Conservation (phyloP, 1,140 invertebrate genomes). For the Musca domestica region DNA sequence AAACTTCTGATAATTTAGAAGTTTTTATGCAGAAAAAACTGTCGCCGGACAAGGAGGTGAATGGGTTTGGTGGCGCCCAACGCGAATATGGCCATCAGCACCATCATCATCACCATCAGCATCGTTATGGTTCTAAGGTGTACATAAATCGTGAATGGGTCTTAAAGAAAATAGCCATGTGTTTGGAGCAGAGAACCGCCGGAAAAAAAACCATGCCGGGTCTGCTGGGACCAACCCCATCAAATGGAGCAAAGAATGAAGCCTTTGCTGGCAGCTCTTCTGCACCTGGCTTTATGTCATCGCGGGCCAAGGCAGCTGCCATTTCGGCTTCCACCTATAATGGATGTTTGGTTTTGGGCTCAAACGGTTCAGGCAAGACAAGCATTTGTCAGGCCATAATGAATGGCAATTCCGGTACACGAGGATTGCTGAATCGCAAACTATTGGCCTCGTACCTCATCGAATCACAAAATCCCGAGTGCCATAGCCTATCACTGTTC, state of each 20-base stretch:
- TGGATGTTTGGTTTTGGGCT: conserved; percentile 50
- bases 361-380: conserved; percentile 78
- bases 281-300: conserved; percentile 32
- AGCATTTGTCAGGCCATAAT: conserved; percentile 66
- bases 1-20: conserved; percentile 47
- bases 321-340: conserved; percentile 48
- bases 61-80: conserved; percentile 36
- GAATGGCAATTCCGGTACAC: conserved; percentile 52
- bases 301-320: conserved; percentile 44
- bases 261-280: background rate
- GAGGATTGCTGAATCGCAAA: conserved; percentile 66
- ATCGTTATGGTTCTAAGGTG: conserved; percentile 30
- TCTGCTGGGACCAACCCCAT: conserved; percentile 33
- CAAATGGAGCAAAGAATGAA: conserved; percentile 23
- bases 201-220: conserved; percentile 46
- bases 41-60: conserved; percentile 51
- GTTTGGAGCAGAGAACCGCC: conserved; percentile 75
- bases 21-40: conserved; percentile 48
- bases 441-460: conserved; percentile 82
- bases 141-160: conserved; percentile 80
- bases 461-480: conserved; percentile 56
- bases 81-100: conserved; percentile 12
- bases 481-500: conserved; percentile 75
- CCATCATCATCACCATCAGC: conserved; percentile 5
- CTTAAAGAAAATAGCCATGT: conserved; percentile 89